A percentile compares a stretch with the other conserved stretches of the same genome.
These are phyloP conservation scores for Saguinus midas DNA, from an alignment of 2,113 vertebrate species.

Conservation along the genomic window DNA sequence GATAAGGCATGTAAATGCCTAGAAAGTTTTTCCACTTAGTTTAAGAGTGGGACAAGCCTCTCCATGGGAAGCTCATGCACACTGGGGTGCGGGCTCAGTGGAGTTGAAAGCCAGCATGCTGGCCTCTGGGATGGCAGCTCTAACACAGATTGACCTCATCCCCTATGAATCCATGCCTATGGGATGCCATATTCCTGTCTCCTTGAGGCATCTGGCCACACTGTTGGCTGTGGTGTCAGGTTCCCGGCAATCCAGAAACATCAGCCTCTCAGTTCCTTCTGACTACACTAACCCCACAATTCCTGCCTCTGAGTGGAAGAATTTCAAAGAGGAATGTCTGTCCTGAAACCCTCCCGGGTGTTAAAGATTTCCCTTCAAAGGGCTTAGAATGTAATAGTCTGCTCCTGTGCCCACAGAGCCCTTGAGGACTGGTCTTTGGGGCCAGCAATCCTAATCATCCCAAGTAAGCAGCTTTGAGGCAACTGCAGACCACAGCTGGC, in stretches of 20 bases:
- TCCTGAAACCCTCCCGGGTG: rapidly evolving
- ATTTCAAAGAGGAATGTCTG: background rate
- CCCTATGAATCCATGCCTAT: background rate
- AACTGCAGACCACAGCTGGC: background rate
- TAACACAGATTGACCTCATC: background rate
- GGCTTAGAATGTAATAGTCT: background rate
- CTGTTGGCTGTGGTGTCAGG: background rate
- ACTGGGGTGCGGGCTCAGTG: background rate
- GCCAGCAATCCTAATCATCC: too few species aligned
- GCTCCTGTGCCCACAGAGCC: background rate
- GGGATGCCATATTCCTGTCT: background rate
- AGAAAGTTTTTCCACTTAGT: background rate
- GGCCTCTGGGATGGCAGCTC: background rate
- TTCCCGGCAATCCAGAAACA: background rate
- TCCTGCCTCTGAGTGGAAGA: background rate
- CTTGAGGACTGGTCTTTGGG: background rate
- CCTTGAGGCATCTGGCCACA: background rate
- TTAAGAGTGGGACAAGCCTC: background rate
- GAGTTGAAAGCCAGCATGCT: background rate
- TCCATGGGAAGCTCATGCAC: background rate
- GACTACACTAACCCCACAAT: background rate
- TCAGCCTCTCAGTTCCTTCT: background rate
- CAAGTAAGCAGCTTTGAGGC: background rate
- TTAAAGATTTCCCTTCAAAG: background rate
- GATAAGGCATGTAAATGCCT: background rate